Evolutionary conservation across 2,797 vertebrate species (phyloP).

Genomic region (Craterocephalus amniculus): DNA sequence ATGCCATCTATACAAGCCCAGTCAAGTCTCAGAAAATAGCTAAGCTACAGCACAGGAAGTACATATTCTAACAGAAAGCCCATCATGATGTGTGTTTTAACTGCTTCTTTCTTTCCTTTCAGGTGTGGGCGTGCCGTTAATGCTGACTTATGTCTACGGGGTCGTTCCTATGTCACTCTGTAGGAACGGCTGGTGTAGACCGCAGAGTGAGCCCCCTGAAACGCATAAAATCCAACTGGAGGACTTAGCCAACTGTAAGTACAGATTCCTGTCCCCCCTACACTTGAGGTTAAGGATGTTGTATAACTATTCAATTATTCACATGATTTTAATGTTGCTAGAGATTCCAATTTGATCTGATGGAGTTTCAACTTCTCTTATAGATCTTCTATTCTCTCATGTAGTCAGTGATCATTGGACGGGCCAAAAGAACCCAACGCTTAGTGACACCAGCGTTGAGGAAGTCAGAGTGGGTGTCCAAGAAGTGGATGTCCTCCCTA

Average conservation of each 20-base stretch:
- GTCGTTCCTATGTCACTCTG: constrained; percentile 89
- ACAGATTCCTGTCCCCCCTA: neutral
- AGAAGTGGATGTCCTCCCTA: constrained; percentile 78
- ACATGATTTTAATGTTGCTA: neutral
- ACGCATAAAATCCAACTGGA: constrained; percentile 83
- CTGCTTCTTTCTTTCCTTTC: constrained; percentile 44
- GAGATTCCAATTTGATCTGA: constrained; percentile 64
- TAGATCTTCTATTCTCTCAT: constrained; percentile 85
- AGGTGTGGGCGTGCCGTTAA: constrained; percentile 89
- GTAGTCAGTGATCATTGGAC: constrained; percentile 90
- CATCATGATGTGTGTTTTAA: no score
- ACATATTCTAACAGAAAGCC: neutral
- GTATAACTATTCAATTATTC: neutral
- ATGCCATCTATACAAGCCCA: no score
- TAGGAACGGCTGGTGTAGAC: constrained; percentile 85
- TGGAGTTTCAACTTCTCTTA: constrained; percentile 81
- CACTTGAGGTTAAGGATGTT: neutral
- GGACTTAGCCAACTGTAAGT: constrained; percentile 87
- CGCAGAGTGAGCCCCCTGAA: constrained; percentile 79
- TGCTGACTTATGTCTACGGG: constrained; percentile 89
- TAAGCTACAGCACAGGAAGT: neutral
- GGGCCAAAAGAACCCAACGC: constrained; percentile 76
- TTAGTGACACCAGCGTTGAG: constrained; percentile 70
- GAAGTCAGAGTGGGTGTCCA: constrained; percentile 81
- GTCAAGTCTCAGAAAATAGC: no score